Evolutionary conservation across 2,888 invertebrate species (phyloP).

Genomic region (Morpho deidamia): DNA sequence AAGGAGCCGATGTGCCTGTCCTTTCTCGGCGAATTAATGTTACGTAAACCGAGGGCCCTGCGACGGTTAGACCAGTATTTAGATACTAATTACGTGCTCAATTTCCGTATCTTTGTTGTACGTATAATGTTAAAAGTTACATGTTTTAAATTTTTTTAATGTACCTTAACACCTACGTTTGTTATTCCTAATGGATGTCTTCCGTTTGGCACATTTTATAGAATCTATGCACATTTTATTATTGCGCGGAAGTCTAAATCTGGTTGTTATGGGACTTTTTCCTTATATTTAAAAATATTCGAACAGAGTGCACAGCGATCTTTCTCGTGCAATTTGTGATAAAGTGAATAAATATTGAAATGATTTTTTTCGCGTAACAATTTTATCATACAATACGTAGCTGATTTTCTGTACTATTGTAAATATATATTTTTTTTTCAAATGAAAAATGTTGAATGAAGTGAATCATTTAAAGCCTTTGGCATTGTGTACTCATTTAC

Average conservation of each 20-base stretch:
- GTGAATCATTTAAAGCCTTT: slow-evolving; percentile 75
- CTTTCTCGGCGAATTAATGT: neutral
- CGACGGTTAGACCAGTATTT: slow-evolving; percentile 48
- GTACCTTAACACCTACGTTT: slow-evolving; percentile 85
- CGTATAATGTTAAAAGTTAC: slow-evolving; percentile 63
- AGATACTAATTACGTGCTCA: slow-evolving; percentile 68
- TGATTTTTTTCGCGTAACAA: slow-evolving; percentile 54
- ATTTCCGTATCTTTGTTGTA: slow-evolving; percentile 73
- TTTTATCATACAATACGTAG: slow-evolving; percentile 62
- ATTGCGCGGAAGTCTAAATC: slow-evolving; percentile 21
- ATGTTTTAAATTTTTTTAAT: slow-evolving; percentile 59
- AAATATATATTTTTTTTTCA: slow-evolving; percentile 71
- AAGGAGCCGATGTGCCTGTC: neutral
- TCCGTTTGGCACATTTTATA: slow-evolving; percentile 76
- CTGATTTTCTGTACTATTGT: slow-evolving; percentile 70
- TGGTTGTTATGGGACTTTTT: slow-evolving; percentile 39
- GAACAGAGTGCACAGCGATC: slow-evolving; percentile 72
- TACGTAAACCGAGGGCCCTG: neutral
- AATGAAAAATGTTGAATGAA: slow-evolving; percentile 71
- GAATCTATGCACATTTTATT: slow-evolving; percentile 68
- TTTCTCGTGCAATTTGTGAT: slow-evolving; percentile 71
- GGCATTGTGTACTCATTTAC: slow-evolving; percentile 80
- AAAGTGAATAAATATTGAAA: slow-evolving; percentile 40
- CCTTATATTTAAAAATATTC: slow-evolving; percentile 25
- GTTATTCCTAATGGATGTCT: slow-evolving; percentile 87